Conservation (phyloP, 2,113 vertebrate species). For the Carettochelys insculpta region DNA sequence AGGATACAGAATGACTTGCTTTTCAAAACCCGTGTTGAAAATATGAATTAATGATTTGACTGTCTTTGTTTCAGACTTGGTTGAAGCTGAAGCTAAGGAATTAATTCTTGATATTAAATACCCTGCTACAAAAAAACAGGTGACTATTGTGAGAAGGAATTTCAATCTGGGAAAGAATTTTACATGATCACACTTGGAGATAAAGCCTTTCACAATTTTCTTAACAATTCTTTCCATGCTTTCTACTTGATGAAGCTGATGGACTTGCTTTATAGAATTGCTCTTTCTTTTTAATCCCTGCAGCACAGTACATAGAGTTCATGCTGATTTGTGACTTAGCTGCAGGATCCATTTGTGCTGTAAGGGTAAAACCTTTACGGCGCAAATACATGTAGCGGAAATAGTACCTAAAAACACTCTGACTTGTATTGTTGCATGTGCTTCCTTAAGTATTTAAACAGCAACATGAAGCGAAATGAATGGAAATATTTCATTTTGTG, state of each 20-base stretch:
- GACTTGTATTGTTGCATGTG: neutral
- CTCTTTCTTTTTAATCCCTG: neutral
- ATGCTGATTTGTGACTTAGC: neutral
- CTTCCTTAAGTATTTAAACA: neutral
- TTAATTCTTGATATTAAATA: conserved; percentile 95
- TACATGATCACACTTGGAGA: neutral
- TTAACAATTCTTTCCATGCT: neutral
- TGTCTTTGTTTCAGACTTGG: conserved; percentile 77
- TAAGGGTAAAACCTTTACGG: neutral
- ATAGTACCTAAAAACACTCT: neutral
- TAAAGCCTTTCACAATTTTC: neutral
- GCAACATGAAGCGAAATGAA: neutral
- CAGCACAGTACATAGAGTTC: neutral
- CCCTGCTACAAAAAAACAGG: conserved; percentile 95
- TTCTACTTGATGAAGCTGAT: neutral
- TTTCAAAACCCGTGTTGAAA: neutral
- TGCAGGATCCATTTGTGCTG: neutral
- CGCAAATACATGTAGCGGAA: neutral
- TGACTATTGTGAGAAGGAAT: conserved; percentile 39
- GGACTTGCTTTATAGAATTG: neutral
- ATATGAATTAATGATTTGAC: neutral
- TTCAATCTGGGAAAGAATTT: neutral
- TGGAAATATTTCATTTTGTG: conserved; percentile 10
- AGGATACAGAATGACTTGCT: neutral
- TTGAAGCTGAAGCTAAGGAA: conserved; percentile 89